Percentiles rank a stretch among this genome's conserved stretches.
Conservation (phyloP, 1,140 invertebrate species). For the Potamilus streckersoni region DNA sequence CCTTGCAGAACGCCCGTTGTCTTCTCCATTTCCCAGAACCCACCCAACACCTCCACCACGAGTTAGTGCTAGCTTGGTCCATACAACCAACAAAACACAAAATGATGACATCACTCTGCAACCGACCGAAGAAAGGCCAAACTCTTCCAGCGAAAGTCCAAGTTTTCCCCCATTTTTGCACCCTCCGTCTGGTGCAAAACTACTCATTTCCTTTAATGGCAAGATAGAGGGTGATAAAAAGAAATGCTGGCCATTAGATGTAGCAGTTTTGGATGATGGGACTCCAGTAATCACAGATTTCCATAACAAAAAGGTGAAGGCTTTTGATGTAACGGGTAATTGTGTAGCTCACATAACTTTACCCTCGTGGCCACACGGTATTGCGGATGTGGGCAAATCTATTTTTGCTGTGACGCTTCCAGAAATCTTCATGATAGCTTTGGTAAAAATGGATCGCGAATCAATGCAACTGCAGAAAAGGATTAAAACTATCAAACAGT, state of each 20-base stretch:
- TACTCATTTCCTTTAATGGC: conserved; percentile 43
- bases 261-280: conserved; percentile 43
- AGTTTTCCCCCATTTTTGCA: not conserved
- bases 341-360: conserved; percentile 39
- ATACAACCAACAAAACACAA: not conserved
- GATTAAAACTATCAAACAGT: conserved; percentile 46
- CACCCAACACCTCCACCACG: too few relatives aligned
- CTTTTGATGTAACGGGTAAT: conserved; percentile 39
- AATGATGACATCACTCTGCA: not conserved
- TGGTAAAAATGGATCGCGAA: conserved; percentile 35
- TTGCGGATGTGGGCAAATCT: conserved; percentile 40
- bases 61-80: too few relatives aligned
- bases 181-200: conserved; percentile 10
- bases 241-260: conserved; percentile 49
- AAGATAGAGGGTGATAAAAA: conserved; percentile 46
- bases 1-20: too few relatives aligned
- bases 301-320: conserved; percentile 49
- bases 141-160: not conserved
- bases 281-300: conserved; percentile 49
- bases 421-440: conserved; percentile 43
- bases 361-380: conserved; percentile 47
- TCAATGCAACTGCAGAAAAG: conserved; percentile 40
- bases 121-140: not conserved
- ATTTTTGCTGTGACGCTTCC: conserved; percentile 45
- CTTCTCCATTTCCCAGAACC: too few relatives aligned